Percentiles rank a stretch among this genome's conserved stretches.
Evolutionary conservation across 2,797 vertebrate genomes (phyloP).

Genomic region (Mormyrops boulengeri): DNA sequence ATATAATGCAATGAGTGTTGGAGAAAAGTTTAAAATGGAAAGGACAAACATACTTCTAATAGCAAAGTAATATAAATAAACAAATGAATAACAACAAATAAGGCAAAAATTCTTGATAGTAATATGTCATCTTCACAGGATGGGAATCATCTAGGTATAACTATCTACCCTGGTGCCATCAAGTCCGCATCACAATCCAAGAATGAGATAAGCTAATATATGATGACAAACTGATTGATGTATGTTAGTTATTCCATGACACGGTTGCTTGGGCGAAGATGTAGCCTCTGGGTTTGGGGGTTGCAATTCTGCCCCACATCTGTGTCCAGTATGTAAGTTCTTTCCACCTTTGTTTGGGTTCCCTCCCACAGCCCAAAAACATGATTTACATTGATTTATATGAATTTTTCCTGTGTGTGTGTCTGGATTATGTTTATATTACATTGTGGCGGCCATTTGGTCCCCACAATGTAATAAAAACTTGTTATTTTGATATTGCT

Average conservation of each 20-base stretch:
- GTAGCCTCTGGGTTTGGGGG: neutral
- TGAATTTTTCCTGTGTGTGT: neutral
- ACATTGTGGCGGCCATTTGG: too few relatives aligned
- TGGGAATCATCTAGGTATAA: neutral
- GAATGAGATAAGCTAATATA: neutral
- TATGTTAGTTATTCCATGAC: neutral
- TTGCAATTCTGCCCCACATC: neutral
- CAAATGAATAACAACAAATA: neutral
- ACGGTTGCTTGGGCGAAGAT: neutral
- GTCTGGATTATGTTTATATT: neutral
- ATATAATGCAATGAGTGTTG: neutral
- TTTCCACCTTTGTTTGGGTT: neutral
- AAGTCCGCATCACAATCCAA: neutral
- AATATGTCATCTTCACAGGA: neutral
- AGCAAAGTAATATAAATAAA: neutral
- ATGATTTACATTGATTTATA: neutral
- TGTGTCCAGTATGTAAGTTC: neutral
- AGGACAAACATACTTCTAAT: neutral
- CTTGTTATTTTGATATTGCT: too few relatives aligned
- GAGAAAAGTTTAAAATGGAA: neutral
- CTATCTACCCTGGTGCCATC: neutral
- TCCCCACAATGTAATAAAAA: too few relatives aligned
- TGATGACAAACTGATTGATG: neutral
- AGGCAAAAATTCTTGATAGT: neutral
- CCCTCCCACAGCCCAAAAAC: neutral